These are phyloP conservation scores for Fragum whitleyi DNA, from an alignment of 2,888 invertebrate genomes.

Conservation along the genomic window DNA sequence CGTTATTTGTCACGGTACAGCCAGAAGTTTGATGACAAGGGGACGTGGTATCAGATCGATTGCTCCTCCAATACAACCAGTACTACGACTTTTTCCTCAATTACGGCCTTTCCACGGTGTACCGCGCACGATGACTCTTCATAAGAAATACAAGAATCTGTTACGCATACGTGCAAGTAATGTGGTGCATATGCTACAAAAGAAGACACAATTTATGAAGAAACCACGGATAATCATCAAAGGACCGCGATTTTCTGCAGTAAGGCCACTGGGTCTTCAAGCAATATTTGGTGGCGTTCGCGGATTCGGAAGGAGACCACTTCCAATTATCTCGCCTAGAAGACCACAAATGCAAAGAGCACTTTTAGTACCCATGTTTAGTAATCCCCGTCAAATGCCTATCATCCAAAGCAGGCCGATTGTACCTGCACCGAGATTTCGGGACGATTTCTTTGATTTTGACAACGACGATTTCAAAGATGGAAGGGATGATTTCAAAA, in stretches of 20 bases:
- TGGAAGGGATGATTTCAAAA: not conserved
- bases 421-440: not conserved
- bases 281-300: not conserved
- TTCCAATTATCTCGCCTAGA: not conserved
- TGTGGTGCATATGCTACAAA: not conserved
- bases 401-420: not conserved
- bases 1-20: not conserved
- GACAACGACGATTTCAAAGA: not conserved
- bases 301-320: not conserved
- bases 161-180: not conserved
- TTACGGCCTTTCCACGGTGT: not conserved
- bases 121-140: not conserved
- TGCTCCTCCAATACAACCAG: not conserved
- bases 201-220: not conserved
- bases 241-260: not conserved
- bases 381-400: not conserved
- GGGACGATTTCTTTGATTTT: not conserved
- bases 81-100: not conserved
- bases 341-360: not conserved
- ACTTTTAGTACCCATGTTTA: not conserved
- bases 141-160: constrained; percentile 2
- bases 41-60: not conserved
- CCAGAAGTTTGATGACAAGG: not conserved
- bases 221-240: not conserved
- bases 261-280: not conserved